Evolutionary conservation across 2,888 invertebrate genomes (phyloP).

Genomic region (Cancer borealis): DNA sequence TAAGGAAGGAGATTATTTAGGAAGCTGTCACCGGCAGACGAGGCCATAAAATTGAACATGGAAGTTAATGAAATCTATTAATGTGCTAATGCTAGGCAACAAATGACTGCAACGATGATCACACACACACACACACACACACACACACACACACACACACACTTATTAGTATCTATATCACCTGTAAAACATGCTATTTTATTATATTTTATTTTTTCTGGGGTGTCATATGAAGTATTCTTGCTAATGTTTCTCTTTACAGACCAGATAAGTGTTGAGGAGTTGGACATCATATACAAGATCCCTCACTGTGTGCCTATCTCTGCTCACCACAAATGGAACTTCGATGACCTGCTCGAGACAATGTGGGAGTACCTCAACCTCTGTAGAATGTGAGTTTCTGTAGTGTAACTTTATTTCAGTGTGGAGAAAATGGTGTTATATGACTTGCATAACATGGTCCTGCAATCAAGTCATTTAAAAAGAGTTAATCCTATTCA

Average conservation of each 20-base stretch:
- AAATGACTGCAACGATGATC: no score
- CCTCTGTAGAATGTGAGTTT: constrained; percentile 91
- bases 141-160: no score
- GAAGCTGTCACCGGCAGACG: background rate
- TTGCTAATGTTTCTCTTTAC: constrained; percentile 78
- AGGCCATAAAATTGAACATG: no score
- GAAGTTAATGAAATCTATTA: no score
- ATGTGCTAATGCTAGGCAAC: no score
- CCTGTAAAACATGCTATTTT: background rate
- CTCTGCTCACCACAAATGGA: constrained; percentile 99
- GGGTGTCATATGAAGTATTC: background rate
- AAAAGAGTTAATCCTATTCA: no score
- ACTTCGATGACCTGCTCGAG: constrained; percentile 97
- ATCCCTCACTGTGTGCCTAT: constrained; percentile 99
- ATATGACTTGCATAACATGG: no score
- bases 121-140: no score
- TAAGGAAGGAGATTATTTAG: background rate
- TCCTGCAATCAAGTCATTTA: no score
- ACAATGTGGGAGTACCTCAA: constrained; percentile 99
- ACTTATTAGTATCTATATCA: no score
- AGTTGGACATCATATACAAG: constrained; percentile 98
- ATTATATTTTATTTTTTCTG: constrained; percentile 15
- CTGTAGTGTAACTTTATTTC: background rate
- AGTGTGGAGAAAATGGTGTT: background rate
- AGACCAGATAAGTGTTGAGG: constrained; percentile 97